phyloP scores from a whole-genome alignment of 1,140 invertebrate species.

The Octopus bimaculoides region DNA sequence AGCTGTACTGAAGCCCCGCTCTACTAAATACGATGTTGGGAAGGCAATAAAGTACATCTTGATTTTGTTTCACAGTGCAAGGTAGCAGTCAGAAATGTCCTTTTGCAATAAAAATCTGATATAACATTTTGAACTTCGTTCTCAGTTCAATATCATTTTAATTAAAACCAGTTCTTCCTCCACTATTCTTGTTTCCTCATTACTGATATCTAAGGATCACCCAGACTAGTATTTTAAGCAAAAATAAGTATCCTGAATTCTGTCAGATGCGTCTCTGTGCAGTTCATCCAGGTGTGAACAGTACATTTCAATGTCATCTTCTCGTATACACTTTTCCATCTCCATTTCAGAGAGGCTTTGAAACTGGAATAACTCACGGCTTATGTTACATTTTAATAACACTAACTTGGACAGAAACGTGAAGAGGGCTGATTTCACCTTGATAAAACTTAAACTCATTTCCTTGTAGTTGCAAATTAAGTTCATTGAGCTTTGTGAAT shows the following conservation, averaged over 20 bases:
- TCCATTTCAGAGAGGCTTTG: neutral
- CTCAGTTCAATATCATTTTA: slow-evolving; percentile 4
- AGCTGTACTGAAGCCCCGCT: slow-evolving; percentile 6
- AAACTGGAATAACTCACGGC: neutral
- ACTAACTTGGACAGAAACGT: slow-evolving; percentile 1
- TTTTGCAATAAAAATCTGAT: slow-evolving; percentile 1
- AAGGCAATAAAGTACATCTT: slow-evolving; percentile 7
- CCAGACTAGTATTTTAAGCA: too few relatives aligned
- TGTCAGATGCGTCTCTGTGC: slow-evolving; percentile 2
- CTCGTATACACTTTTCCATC: neutral
- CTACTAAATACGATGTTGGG: slow-evolving; percentile 4
- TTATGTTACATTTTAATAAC: slow-evolving; percentile 1
- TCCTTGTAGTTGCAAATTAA: neutral
- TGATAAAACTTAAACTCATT: slow-evolving; percentile 1
- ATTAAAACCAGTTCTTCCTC: slow-evolving; percentile 4
- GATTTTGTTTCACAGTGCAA: slow-evolving; percentile 3
- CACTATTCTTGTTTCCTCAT: slow-evolving; percentile 7
- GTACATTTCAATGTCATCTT: neutral
- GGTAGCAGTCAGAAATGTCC: slow-evolving; percentile 3
- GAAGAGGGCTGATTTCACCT: slow-evolving; percentile 3
- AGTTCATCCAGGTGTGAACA: slow-evolving; percentile 4
- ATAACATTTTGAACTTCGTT: neutral
- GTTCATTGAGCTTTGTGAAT: slow-evolving; percentile 7
- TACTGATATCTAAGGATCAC: slow-evolving; percentile 3
- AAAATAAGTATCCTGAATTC: neutral